A percentile compares a stretch with the other conserved stretches of the same genome.
Conservation (phyloP, 1,140 invertebrate species). For the Rhyzopertha dominica region DNA sequence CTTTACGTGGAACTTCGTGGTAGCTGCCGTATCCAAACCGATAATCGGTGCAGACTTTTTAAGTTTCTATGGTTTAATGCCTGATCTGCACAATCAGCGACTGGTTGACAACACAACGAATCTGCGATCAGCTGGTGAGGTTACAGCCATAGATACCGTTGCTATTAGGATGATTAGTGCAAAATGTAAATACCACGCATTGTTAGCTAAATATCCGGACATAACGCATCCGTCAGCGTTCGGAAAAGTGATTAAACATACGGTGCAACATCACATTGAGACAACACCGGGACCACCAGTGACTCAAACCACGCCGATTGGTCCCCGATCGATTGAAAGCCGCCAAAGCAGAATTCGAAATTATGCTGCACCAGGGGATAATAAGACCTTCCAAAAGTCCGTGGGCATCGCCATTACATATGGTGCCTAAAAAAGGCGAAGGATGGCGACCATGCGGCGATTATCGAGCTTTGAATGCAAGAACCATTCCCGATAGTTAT, state of each 20-base stretch:
- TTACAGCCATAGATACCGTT: too few species aligned
- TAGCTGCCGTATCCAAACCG: slow-evolving; percentile 42
- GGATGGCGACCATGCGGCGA: slow-evolving; percentile 47
- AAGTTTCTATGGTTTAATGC: too few species aligned
- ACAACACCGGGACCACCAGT: slow-evolving; percentile 37
- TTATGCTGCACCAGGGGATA: slow-evolving; percentile 26
- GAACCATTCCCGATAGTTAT: slow-evolving; percentile 44
- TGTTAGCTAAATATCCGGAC: slow-evolving; percentile 27
- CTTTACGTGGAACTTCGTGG: slow-evolving; percentile 43
- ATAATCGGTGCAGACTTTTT: slow-evolving; percentile 47
- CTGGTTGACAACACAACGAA: too few species aligned
- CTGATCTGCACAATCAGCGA: too few species aligned
- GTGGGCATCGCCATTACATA: slow-evolving; percentile 47
- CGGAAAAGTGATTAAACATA: slow-evolving; percentile 5
- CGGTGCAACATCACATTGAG: slow-evolving; percentile 17
- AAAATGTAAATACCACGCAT: too few species aligned
- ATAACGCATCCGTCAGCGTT: slow-evolving; percentile 28
- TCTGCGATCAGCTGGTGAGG: too few species aligned
- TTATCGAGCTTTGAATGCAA: slow-evolving; percentile 46
- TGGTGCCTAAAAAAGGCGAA: slow-evolving; percentile 45
- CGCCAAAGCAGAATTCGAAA: slow-evolving; percentile 32
- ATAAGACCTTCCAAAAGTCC: slow-evolving; percentile 26
- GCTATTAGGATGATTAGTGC: too few species aligned
- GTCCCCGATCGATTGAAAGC: slow-evolving; percentile 28
- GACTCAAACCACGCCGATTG: slow-evolving; percentile 31